Evolutionary conservation across 1,140 invertebrate species (phyloP).

Genomic region (Drosophila lacertosa): DNA sequence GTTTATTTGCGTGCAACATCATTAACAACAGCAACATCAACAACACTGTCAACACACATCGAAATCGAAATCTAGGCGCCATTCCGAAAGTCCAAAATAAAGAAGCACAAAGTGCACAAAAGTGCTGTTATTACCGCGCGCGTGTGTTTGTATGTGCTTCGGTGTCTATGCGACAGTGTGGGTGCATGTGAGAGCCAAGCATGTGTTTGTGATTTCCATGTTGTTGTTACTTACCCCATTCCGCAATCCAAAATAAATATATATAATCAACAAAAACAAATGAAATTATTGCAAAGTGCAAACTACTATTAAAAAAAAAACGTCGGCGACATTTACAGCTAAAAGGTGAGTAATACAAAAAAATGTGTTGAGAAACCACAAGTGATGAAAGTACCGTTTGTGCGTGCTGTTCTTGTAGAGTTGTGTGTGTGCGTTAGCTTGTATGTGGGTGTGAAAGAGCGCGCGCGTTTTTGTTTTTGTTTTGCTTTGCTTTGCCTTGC

Average conservation of each 20-base stretch:
- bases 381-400: constrained; percentile 46
- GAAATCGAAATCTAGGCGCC: constrained; percentile 30
- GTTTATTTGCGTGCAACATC: constrained; percentile 28
- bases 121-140: constrained; percentile 32
- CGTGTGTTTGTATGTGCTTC: constrained; percentile 4
- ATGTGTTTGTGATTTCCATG: constrained; percentile 67
- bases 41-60: constrained; percentile 14
- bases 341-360: constrained; percentile 46
- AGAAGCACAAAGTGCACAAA: constrained; percentile 36
- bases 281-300: constrained; percentile 9
- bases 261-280: constrained; percentile 23
- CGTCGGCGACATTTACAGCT: constrained; percentile 29
- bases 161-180: constrained; percentile 17
- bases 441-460: constrained; percentile 37
- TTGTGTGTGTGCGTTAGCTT: no score
- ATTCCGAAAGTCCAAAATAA: constrained; percentile 30
- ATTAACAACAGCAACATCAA: constrained; percentile 29
- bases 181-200: constrained; percentile 47
- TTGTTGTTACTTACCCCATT: constrained; percentile 64
- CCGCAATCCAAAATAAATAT: constrained; percentile 39
- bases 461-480: constrained; percentile 29
- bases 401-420: constrained; percentile 14
- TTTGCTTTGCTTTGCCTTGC: constrained; percentile 41
- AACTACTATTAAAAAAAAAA: constrained; percentile 2
- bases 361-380: constrained; percentile 37